Conservation (phyloP, 2,113 vertebrate species). For the Scomber colias region DNA sequence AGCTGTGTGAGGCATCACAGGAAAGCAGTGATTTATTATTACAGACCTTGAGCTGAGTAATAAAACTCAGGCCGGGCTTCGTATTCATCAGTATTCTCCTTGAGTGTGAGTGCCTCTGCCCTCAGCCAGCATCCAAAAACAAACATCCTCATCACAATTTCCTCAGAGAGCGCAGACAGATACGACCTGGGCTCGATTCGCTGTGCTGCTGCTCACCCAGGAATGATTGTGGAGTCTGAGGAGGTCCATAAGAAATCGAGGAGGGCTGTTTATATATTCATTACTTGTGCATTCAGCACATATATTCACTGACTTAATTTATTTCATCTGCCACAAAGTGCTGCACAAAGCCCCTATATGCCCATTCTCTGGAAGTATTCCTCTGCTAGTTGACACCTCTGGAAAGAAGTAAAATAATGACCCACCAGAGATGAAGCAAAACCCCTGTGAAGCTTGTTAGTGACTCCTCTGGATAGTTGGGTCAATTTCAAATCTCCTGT, state of each 20-base stretch:
- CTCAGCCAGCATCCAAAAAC: constrained; percentile 17
- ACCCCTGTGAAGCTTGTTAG: constrained; percentile 38
- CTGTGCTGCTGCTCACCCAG: not conserved
- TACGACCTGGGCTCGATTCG: not conserved
- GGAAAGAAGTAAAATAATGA: constrained; percentile 43
- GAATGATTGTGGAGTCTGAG: not conserved
- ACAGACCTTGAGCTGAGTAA: constrained; percentile 53
- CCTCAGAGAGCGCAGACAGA: not conserved
- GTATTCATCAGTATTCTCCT: constrained; percentile 53
- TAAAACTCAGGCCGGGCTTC: constrained; percentile 44
- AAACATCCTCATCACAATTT: constrained; percentile 39
- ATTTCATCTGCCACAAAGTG: not conserved
- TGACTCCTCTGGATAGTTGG: not conserved
- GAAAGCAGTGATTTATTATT: constrained; percentile 34
- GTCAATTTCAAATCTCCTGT: not conserved
- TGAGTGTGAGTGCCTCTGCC: not conserved
- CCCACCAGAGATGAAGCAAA: constrained; percentile 6
- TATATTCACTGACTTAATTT: not conserved
- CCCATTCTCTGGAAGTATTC: not conserved
- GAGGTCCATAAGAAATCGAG: not conserved
- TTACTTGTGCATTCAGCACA: constrained; percentile 30
- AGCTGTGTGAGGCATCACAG: constrained; percentile 5
- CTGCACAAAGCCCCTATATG: not conserved
- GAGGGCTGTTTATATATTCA: not conserved
- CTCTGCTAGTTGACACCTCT: constrained; percentile 17